These are phyloP conservation scores for Cynocephalus volans DNA, from an alignment of 2,113 vertebrate species.

Conservation along the genomic window DNA sequence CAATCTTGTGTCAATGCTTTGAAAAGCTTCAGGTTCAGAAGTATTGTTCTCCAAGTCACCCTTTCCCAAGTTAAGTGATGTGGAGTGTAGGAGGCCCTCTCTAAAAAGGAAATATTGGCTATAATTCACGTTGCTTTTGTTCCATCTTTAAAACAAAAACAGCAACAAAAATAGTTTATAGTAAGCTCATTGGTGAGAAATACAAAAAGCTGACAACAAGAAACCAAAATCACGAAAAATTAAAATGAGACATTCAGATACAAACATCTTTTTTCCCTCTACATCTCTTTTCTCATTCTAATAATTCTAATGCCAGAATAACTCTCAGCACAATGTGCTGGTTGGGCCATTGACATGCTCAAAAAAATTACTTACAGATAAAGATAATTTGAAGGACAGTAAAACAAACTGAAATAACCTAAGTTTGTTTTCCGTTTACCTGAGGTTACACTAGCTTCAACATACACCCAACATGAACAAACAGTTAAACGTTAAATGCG, in stretches of 20 bases:
- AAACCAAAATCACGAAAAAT: background rate
- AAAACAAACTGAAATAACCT: background rate
- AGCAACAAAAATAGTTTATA: background rate
- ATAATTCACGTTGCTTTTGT: constrained; percentile 6
- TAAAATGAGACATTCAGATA: background rate
- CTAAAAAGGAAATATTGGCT: constrained; percentile 46
- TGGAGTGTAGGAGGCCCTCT: background rate
- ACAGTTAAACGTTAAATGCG: background rate
- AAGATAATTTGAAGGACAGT: background rate
- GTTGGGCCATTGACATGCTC: background rate
- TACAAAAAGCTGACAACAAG: background rate
- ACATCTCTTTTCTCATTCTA: background rate
- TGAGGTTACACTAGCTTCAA: background rate
- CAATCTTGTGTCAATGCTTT: constrained; percentile 57
- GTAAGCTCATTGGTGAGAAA: constrained; percentile 11
- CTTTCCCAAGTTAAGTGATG: background rate
- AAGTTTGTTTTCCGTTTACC: background rate
- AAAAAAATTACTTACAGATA: background rate
- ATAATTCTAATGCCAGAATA: background rate
- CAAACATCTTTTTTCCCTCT: background rate
- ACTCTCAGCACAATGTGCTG: background rate
- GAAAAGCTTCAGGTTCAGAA: constrained; percentile 57
- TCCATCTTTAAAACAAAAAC: background rate
- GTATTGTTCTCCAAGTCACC: constrained; percentile 41
- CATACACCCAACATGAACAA: background rate